These are phyloP conservation scores for Holocentrus rufus DNA, from an alignment of 2,797 vertebrate species.

Conservation along the genomic window DNA sequence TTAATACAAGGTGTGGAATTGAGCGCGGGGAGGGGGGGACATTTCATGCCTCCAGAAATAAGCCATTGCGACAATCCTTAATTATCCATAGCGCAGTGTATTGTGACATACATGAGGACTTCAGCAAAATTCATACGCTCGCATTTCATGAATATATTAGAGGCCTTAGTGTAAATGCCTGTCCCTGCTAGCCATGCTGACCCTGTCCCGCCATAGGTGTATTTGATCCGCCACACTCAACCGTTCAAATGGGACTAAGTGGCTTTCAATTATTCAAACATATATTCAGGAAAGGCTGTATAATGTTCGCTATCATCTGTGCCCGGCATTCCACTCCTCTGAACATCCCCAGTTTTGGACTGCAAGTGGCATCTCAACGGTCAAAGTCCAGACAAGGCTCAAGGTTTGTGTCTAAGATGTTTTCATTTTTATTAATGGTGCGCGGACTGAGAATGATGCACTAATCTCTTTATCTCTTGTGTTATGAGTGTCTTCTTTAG, in stretches of 20 bases:
- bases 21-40: slow-evolving; percentile 44
- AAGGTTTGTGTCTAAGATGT: background rate
- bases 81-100: slow-evolving; percentile 68
- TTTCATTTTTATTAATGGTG: slow-evolving; percentile 27
- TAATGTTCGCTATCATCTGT: slow-evolving; percentile 61
- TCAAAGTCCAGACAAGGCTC: slow-evolving; percentile 23
- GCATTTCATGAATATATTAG: slow-evolving; percentile 71
- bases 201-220: slow-evolving; percentile 66
- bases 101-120: slow-evolving; percentile 53
- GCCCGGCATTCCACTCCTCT: slow-evolving; percentile 33
- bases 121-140: slow-evolving; percentile 54
- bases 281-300: slow-evolving; percentile 63
- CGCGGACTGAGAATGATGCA: slow-evolving; percentile 8
- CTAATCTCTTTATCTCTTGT: slow-evolving; percentile 33
- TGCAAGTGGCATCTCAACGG: slow-evolving; percentile 26
- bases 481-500: slow-evolving; percentile 30
- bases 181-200: slow-evolving; percentile 64
- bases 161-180: slow-evolving; percentile 45
- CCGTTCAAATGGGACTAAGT: slow-evolving; percentile 77
- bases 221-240: slow-evolving; percentile 74
- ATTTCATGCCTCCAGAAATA: slow-evolving; percentile 79
- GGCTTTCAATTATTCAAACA: slow-evolving; percentile 76
- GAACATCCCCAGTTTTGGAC: slow-evolving; percentile 23
- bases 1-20: slow-evolving; percentile 77
- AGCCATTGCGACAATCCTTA: slow-evolving; percentile 70